Evolutionary conservation across 2,888 invertebrate genomes (phyloP).

Genomic region (Adelognathus sp.): DNA sequence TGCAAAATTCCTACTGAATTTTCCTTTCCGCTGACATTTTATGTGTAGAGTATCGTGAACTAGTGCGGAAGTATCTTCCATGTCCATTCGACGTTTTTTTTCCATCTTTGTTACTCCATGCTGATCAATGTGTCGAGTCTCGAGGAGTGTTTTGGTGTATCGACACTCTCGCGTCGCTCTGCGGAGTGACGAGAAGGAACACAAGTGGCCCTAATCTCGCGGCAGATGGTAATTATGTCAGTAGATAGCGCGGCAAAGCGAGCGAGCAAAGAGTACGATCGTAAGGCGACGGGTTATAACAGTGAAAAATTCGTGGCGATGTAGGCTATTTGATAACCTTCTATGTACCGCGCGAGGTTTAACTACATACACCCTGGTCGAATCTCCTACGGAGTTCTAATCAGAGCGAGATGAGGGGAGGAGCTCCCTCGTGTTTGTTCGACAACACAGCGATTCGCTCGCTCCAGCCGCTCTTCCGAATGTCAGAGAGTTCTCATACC

Average conservation of each 20-base stretch:
- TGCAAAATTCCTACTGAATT: too few relatives aligned
- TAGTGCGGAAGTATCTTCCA: not conserved
- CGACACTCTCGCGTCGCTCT: not conserved
- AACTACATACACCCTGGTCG: conserved; percentile 9
- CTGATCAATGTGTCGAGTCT: not conserved
- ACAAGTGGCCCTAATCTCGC: conserved; percentile 57
- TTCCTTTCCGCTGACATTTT: too few relatives aligned
- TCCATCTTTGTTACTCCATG: not conserved
- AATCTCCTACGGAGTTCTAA: conserved; percentile 25
- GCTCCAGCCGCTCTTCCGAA: not conserved
- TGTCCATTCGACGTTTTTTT: not conserved
- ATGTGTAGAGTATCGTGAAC: too few relatives aligned
- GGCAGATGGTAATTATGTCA: conserved; percentile 61
- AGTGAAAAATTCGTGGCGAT: conserved; percentile 42
- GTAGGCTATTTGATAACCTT: conserved; percentile 63
- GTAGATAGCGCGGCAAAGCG: conserved; percentile 48
- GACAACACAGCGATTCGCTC: not conserved
- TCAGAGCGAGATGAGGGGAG: conserved; percentile 19
- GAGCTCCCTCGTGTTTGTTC: conserved; percentile 27
- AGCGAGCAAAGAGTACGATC: not conserved
- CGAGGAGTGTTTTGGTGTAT: conserved; percentile 2
- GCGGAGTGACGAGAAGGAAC: conserved; percentile 42
- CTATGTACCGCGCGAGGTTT: conserved; percentile 22
- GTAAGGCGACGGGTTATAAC: not conserved
- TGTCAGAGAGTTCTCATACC: conserved; percentile 10